These are phyloP conservation scores for Heliconius nattereri DNA, from an alignment of 1,140 invertebrate genomes.

Conservation along the genomic window DNA sequence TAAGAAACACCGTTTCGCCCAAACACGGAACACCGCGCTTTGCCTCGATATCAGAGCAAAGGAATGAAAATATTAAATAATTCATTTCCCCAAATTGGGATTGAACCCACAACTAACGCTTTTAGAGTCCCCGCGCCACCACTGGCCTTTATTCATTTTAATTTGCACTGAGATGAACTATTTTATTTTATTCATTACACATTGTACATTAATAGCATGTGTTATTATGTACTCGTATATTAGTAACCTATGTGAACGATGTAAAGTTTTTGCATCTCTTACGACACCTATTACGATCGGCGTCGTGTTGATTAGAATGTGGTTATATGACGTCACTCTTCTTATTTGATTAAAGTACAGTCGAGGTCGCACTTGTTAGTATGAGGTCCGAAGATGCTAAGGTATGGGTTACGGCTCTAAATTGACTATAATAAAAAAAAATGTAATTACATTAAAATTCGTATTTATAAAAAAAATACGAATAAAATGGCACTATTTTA, in stretches of 20 bases:
- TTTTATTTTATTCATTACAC: no score
- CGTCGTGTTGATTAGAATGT: constrained; percentile 65
- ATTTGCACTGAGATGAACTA: no score
- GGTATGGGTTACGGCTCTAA: neutral
- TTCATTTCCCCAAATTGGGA: no score
- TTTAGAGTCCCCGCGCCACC: no score
- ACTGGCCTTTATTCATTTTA: no score
- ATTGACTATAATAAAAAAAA: neutral
- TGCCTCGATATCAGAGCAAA: no score
- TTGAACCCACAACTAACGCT: no score
- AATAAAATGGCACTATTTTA: neutral
- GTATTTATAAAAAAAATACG: neutral
- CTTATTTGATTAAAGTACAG: constrained; percentile 75
- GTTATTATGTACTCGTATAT: neutral
- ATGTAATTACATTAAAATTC: no score
- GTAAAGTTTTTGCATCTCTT: neutral
- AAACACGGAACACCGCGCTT: no score
- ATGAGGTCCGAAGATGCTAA: constrained; percentile 15
- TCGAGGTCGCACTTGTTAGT: constrained; percentile 62
- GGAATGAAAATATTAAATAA: no score
- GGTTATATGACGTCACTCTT: constrained; percentile 66
- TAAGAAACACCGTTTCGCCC: no score
- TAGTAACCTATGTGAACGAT: neutral
- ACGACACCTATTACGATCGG: constrained; percentile 45
- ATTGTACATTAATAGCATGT: neutral